Conservation (phyloP, 2,888 invertebrate species). For the Neelides folsomi region DNA sequence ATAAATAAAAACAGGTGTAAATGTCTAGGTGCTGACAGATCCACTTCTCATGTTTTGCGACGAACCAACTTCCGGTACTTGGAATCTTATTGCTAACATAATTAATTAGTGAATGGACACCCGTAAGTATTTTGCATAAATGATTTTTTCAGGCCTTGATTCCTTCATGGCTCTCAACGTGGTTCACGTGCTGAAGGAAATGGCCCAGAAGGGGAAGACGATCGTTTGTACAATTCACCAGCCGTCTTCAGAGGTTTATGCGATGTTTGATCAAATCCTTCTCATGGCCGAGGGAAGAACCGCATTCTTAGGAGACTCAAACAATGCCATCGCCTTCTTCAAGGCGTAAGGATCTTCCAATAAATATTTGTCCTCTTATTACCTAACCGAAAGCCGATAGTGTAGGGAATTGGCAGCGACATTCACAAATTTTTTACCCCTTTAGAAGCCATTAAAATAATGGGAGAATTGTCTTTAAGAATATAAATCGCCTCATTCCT, state of each 20-base stretch:
- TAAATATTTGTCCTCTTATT: too few relatives aligned
- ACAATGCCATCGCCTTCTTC: constrained; percentile 21
- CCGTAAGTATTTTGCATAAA: too few relatives aligned
- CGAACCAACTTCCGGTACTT: constrained; percentile 41
- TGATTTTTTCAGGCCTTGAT: too few relatives aligned
- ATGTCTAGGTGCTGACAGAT: neutral
- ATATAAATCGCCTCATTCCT: too few relatives aligned
- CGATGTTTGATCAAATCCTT: constrained; percentile 74
- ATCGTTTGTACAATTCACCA: constrained; percentile 89
- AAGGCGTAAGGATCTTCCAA: constrained; percentile 8
- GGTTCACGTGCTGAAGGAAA: constrained; percentile 35
- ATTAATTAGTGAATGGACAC: too few relatives aligned
- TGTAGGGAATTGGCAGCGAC: too few relatives aligned
- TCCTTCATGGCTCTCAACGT: constrained; percentile 78
- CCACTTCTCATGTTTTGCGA: too few relatives aligned
- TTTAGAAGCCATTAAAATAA: too few relatives aligned
- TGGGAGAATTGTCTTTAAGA: too few relatives aligned
- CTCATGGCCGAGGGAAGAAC: constrained; percentile 84
- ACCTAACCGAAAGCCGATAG: too few relatives aligned
- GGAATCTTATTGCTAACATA: too few relatives aligned
- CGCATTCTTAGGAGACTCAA: constrained; percentile 40
- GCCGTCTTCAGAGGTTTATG: constrained; percentile 80
- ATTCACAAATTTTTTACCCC: too few relatives aligned
- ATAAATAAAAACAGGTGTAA: neutral
- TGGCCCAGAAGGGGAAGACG: constrained; percentile 69